Evolutionary conservation across 1,140 invertebrate genomes (phyloP), one percentile per base, ranked within the genome.

Genomic region (Orius insidiosus): DNA sequence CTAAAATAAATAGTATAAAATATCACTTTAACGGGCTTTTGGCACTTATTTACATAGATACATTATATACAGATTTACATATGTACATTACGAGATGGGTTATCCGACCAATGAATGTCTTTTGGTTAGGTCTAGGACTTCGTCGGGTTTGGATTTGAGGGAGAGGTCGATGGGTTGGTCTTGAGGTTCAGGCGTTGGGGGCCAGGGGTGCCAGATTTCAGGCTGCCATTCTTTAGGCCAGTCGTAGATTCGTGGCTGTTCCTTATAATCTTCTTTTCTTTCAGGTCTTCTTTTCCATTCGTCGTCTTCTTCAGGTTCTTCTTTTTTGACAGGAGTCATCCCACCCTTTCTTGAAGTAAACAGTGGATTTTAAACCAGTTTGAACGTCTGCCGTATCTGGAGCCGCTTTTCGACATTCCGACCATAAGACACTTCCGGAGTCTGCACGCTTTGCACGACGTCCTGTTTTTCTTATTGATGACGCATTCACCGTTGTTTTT

Each of bases 291-390:
- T 40, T 10, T 13, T 13, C 11, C 16, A 15, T 40, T 40, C 38
- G 2, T 40, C 40, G 8, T 48, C 36, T 16, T 19, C 36, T 5
- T 11, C 11, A 8, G 11, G 11, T 30, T 43, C 47, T 7, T 42
- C 30, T 13, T 40, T 34, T 7, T 39, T 39, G 38, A 43, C 19
- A 18, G 30, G 14, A 10, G 31, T 16, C 10, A 39, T 18, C 24
- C 38, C 14, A 11, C 47, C 37, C 39, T 68, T 50, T 67, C 60
- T 52, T 71, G 67, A 47, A 71, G 66, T 0, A 74, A 59, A 53
- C 71, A 74, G 58, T 74, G 71, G 49, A 74, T 72, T 56, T 74
- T 74, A 61, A 74, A 74, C 71, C 71, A 74, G 58, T 72, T 72
- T 19, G 69, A 71, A 13, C 70, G 58, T 1, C 70, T 58, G 3